Base-by-base conservation (phyloP, 2,797 vertebrate species). In the Picus viridis region DNA sequence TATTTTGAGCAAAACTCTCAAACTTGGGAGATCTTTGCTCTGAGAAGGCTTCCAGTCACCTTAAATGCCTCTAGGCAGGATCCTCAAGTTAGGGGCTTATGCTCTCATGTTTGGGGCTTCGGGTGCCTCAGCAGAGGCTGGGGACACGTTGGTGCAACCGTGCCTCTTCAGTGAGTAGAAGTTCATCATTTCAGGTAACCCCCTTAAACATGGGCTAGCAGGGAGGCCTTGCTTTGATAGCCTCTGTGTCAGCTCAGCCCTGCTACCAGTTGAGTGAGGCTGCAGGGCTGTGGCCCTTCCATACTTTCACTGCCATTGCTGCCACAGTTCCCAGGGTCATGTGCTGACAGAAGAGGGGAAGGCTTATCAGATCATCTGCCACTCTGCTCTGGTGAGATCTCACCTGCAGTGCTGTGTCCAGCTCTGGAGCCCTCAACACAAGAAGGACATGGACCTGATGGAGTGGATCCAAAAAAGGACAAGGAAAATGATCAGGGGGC, bases 91-190 rank as follows among this genome's bases (percentile, higher is more conserved):
- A 43, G 7, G 22, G 10, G 14, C 10, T 76, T 78, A 30, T 0
- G 2, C 1, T 82, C 6, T 12, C 8, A 0, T 0, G 2, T 45
- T 1, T 24, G n/a, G 49, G 19, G 34, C 29, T 91, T 49, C 36
- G 69, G 22, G 9, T 89, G 12, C 17, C 23, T 56, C 53, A n/a
- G 6, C 14, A 39, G 47, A 59, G 63, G 22, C 2, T 36, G 7
- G 9, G 45, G 17, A 57, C 32, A 12, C 29, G 12, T 30, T 81
- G 30, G 6, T 78, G 32, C 36, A 75, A 10, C 17, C 17, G 7
- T 29, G 5, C 22, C 27, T 74, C 5, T 68, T 75, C 19, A 41
- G 14, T 3, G 27, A 67, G 24, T 39, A 72, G n/a, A 47, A 65
- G 11, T 81, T 81, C 30, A 59, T 51, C 3, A 36, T 74, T 93